Evolutionary conservation across 2,797 vertebrate species (phyloP), one percentile per base, ranked within the genome.

Genomic region (Melanotaenia maccullochi): DNA sequence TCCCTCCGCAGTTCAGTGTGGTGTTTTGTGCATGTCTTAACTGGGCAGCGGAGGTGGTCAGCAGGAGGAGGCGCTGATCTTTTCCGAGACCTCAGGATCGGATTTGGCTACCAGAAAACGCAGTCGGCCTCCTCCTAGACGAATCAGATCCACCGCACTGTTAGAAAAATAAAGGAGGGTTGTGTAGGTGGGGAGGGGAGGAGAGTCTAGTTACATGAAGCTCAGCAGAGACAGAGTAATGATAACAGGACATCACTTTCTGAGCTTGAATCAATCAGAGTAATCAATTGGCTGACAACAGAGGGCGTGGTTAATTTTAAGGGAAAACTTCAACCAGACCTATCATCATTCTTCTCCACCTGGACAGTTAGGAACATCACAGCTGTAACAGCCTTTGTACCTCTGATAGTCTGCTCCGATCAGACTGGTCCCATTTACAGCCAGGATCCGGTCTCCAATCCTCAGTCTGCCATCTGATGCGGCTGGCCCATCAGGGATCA

Each of bases 91-190:
- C 30, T 98, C 96, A 24, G 85, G 83, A 61, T 98, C 96, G 0
- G 97, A 97, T 88, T 98, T 99, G 87, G 97, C 97, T 20, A 99
- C 96, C 62, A 99, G 95, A 85, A 99, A 98, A 22, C 96, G 93
- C 62, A 98, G 95, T 68, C 95, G 96, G 73, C 95, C 96, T 3
- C 97, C 97, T 8, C 97, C 96, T 0, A 96, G 93, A 60, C 97
- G 95, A 87, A 99, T 99, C 89, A 98, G 94, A 60, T 98, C 97
- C 86, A 99, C 97, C 0, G 97, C 97, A 6, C 97, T 99, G 93
- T 25, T 5, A 35, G 64, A 20, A 62, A 68, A 51, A 61, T 9
- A 69, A 0, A 22, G 75, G 67, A 64, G 67, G 69, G 70, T 33
- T 33, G 52, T 38, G 1, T 30, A 30, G 67, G 66, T 33, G 52